phyloP scores from a whole-genome alignment of 2,113 vertebrate genomes.

The Chaetodon auriga region DNA sequence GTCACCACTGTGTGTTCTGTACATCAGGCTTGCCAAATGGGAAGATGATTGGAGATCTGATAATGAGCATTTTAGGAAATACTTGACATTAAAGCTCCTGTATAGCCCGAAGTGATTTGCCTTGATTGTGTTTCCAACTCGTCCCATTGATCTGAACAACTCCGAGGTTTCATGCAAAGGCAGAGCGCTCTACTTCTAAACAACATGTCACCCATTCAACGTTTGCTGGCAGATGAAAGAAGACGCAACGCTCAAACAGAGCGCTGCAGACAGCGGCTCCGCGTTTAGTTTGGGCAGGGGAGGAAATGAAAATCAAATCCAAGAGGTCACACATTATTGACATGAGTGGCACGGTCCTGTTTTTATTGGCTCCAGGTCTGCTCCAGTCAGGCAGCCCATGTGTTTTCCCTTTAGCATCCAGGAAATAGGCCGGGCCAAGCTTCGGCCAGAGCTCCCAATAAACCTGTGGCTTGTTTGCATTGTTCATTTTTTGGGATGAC shows the following conservation, averaged over 20 bases:
- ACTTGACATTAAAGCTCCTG: slow-evolving; percentile 9
- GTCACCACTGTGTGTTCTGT: slow-evolving; percentile 5
- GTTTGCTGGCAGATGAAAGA: slow-evolving; percentile 51
- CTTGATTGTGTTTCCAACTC: slow-evolving; percentile 5
- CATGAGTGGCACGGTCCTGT: slow-evolving; percentile 57
- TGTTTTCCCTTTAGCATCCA: slow-evolving; percentile 77
- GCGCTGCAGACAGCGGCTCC: slow-evolving; percentile 45
- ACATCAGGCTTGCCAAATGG: background rate
- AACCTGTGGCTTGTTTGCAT: slow-evolving; percentile 73
- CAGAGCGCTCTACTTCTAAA: background rate
- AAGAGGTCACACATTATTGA: slow-evolving; percentile 72
- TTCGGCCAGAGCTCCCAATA: slow-evolving; percentile 40
- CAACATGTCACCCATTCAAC: slow-evolving; percentile 24
- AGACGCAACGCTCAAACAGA: slow-evolving; percentile 35
- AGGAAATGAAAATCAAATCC: slow-evolving; percentile 77
- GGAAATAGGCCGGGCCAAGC: slow-evolving; percentile 56
- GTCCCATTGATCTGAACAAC: slow-evolving; percentile 8
- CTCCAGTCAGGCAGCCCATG: slow-evolving; percentile 58
- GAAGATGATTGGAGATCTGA: background rate
- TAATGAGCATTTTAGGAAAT: background rate
- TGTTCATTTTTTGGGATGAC: slow-evolving; percentile 74
- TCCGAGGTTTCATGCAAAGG: slow-evolving; percentile 10
- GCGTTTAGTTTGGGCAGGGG: slow-evolving; percentile 37
- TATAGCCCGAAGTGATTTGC: background rate
- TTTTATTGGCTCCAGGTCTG: slow-evolving; percentile 68